Base-by-base conservation (phyloP, 2,113 vertebrate species). In the Aythya baeri region DNA sequence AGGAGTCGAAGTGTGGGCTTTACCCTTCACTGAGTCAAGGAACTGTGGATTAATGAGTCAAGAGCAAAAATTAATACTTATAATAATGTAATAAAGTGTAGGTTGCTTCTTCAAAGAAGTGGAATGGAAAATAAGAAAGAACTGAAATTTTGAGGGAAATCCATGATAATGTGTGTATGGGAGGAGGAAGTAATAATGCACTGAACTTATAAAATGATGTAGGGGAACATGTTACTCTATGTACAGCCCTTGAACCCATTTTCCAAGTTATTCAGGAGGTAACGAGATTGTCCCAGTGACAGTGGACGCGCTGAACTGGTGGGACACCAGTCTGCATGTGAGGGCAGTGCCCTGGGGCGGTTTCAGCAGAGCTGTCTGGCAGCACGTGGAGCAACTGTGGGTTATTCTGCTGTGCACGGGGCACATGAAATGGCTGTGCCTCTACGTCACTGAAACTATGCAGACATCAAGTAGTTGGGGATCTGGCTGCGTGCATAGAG, bases 321-420 rank as follows among this genome's bases (percentile, higher is more conserved):
- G 1, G 54, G 32, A 23, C 31, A 17, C 0, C 0, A 25, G 22
- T 68, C 58, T 54, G 6, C 1, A 2, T 52, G 70, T 68, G 50
- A 83, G 11, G 49, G 16, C 74, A 61, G 65, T 17, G 44, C 38
- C 74, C n/a, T 49, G 63, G 49, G 43, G 22, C 26, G 44, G 31
- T 41, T 83, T 65, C 29, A n/a, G 91, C 27, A 31, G 50, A 50
- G 68, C 9, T 7, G 46, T 17, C 77, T 50, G 81, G 43, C 54
- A 59, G 52, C 27, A 15, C 13, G 15, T 36, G 54, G 34, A 80
- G 2, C 13, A 46, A 21, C 46, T 46, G 18, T 20, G 46, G 46
- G 46, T 49, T 49, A 22, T 49, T 49, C 46, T 49, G 46, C 46
- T 70, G 52, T 59, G 50, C 32, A 50, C 11, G 9, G 41, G 71